Base-by-base conservation (phyloP, 2,113 vertebrate species). In the Neolamprologus tretocephalus region DNA sequence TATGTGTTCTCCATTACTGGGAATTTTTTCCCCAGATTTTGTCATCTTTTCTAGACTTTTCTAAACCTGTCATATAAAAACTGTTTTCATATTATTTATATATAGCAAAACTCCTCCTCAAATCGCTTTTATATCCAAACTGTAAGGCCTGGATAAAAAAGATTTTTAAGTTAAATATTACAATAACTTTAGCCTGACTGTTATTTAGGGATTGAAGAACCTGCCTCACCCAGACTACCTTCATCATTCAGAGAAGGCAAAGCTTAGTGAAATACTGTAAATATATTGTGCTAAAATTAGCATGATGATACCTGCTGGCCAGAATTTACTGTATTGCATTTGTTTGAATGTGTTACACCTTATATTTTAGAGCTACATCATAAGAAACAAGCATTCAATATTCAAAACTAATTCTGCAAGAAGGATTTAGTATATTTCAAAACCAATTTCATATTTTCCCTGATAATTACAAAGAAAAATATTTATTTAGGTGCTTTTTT, bases 1-100 rank as follows among this genome's bases (percentile, higher is more conserved):
- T 31, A 26, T 55, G 42, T 78, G 11, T 12, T 68, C 51, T 37
- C 31, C 10, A 28, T 26, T 9, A 26, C 35, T 42, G 49, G 6
- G 2, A 58, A 19, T 35, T 10, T 23, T 23, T 83, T 17, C 0
- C 45, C 19, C 9, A 4, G 28, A 35, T 71, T 71, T 13, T 45
- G 9, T 31, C 13, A 21, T 40, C 63, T 40, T 68, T 68, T 13
- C 4, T 63, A 12, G 31, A 63, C 31, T 45, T 73, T 45, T 47
- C 68, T 17, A 47, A 26, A 47, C 68, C 0, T 0, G 14, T 19
- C 26, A 11, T 49, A 47, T 75, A 47, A 47, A 47, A 75, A 10
- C 4, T 19, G 10, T 31, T 68, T 40, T 8, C 11, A 4, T 37
- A 37, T 21, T 68, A 37, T 14, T 40, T 21, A 37, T 37, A 1